These are phyloP conservation scores for Scleropages formosus DNA, from an alignment of 2,797 vertebrate species.

Conservation along the genomic window DNA sequence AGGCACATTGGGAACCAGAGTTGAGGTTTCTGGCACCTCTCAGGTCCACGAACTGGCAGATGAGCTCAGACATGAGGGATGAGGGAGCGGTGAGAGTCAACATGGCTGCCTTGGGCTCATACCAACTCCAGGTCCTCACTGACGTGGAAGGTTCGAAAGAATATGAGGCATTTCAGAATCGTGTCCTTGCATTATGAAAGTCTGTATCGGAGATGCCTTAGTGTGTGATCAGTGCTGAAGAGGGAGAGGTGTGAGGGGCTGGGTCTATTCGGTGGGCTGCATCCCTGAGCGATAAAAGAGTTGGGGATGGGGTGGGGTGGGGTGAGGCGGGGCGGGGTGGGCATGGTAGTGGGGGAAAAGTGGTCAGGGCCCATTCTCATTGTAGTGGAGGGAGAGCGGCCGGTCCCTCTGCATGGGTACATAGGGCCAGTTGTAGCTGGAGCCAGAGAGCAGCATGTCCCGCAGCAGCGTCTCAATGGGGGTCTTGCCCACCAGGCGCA, in stretches of 20 bases:
- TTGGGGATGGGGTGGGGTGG: too few relatives aligned
- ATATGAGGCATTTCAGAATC: slow-evolving; percentile 8
- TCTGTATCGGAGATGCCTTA: slow-evolving; percentile 29
- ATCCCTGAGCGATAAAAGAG: slow-evolving; percentile 14
- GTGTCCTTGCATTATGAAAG: background rate
- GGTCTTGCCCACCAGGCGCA: slow-evolving; percentile 83
- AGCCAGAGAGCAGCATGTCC: slow-evolving; percentile 84
- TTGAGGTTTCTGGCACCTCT: slow-evolving; percentile 71
- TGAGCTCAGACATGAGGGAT: background rate
- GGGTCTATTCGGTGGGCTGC: slow-evolving; percentile 34
- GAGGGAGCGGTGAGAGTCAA: background rate
- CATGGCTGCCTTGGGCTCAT: background rate
- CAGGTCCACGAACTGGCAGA: background rate
- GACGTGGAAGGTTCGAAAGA: background rate
- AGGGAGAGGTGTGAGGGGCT: background rate
- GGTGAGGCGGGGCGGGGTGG: background rate
- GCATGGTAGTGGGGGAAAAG: background rate
- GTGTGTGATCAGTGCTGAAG: slow-evolving; percentile 39
- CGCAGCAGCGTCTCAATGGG: slow-evolving; percentile 85
- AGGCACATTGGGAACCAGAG: slow-evolving; percentile 65
- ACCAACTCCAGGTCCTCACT: background rate
- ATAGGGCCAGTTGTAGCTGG: slow-evolving; percentile 83
- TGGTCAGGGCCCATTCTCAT: slow-evolving; percentile 73
- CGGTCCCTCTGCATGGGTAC: slow-evolving; percentile 71
- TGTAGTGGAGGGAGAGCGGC: slow-evolving; percentile 74